Conservation (phyloP, 2,797 vertebrate genomes). For the Rallus crepitans region DNA sequence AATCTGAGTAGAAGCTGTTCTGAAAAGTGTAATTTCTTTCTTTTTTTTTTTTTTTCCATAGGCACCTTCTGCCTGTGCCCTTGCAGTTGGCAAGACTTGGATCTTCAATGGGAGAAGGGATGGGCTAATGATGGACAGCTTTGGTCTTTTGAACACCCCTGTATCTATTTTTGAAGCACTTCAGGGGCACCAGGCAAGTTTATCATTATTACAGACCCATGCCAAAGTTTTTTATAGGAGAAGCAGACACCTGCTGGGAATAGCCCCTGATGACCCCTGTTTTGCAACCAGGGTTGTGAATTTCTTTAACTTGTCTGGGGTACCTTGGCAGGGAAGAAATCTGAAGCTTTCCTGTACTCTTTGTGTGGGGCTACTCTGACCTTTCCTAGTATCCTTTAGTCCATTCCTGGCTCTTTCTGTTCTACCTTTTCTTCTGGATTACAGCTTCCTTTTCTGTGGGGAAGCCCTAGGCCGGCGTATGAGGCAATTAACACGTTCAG, state of each 20-base stretch:
- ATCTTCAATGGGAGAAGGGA: background rate
- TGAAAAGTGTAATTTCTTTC: background rate
- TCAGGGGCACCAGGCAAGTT: background rate
- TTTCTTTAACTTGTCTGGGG: background rate
- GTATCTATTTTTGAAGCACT: background rate
- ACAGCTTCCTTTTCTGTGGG: background rate
- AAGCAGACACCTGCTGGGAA: background rate
- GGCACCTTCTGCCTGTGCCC: background rate
- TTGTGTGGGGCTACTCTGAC: background rate
- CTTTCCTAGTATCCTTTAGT: background rate
- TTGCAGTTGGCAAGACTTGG: background rate
- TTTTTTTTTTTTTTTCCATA: too few species aligned
- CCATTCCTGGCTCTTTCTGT: slow-evolving; percentile 1
- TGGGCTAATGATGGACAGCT: background rate
- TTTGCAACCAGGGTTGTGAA: background rate
- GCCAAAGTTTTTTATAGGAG: background rate
- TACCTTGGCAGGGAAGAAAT: background rate
- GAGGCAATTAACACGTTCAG: background rate
- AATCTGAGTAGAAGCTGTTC: background rate
- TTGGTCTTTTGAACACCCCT: background rate
- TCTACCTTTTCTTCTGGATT: background rate
- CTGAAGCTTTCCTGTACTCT: background rate
- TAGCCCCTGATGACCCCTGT: accelerated
- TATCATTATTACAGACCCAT: background rate
- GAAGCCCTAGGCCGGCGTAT: background rate